Percentiles rank a stretch among this genome's conserved stretches.
Conservation (phyloP, 1,140 invertebrate species). For the Rhyzopertha dominica region DNA sequence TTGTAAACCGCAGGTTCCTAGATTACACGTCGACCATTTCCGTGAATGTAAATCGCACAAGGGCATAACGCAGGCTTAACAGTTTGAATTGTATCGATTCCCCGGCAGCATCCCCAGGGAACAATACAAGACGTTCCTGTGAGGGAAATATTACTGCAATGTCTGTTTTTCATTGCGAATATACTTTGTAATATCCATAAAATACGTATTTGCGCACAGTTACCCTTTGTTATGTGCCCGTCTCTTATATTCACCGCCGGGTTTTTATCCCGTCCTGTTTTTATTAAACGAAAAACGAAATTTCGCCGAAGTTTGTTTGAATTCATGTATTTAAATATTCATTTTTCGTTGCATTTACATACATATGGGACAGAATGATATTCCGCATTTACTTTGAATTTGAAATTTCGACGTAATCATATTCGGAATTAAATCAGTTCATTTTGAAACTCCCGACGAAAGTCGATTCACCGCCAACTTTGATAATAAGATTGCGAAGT, state of each 20-base stretch:
- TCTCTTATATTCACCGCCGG: slow-evolving; percentile 4
- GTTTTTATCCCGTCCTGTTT: slow-evolving; percentile 32
- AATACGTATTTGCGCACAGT: slow-evolving; percentile 33
- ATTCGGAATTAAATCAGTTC: slow-evolving; percentile 48
- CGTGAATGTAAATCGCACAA: no score
- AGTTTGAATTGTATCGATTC: no score
- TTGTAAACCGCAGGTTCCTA: no score
- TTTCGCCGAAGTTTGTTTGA: slow-evolving; percentile 39
- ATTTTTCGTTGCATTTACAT: slow-evolving; percentile 44
- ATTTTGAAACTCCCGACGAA: slow-evolving; percentile 38
- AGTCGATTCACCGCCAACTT: slow-evolving; percentile 40
- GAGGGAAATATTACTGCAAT: slow-evolving; percentile 34
- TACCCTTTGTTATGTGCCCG: slow-evolving; percentile 22
- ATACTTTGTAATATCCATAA: slow-evolving; percentile 35
- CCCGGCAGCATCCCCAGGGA: no score
- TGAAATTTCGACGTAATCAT: slow-evolving; percentile 46
- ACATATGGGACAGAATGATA: slow-evolving; percentile 45
- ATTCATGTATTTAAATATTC: slow-evolving; percentile 44
- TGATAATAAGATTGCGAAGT: slow-evolving; percentile 44
- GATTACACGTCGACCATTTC: no score
- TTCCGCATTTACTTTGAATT: slow-evolving; percentile 46
- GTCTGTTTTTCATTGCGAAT: slow-evolving; percentile 31
- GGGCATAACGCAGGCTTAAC: no score
- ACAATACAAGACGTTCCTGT: slow-evolving; percentile 29
- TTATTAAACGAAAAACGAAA: slow-evolving; percentile 34